Conservation (phyloP, 2,888 invertebrate species). For the Lepidochrysops patricia region DNA sequence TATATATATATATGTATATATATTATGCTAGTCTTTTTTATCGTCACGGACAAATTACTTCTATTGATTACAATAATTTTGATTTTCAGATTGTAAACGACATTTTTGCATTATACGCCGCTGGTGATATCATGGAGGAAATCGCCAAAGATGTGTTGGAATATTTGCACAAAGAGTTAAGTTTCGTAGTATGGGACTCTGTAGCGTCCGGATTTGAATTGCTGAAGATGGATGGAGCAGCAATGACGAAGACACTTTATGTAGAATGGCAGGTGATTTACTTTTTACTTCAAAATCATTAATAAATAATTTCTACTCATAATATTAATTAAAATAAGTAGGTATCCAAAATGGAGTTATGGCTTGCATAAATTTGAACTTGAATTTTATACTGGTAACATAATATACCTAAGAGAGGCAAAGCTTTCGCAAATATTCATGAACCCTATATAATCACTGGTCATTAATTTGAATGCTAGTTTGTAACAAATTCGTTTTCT, state of each 20-base stretch:
- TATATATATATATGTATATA: too few species aligned
- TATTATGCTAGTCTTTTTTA: too few species aligned
- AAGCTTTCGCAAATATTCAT: too few species aligned
- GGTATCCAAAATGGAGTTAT: too few species aligned
- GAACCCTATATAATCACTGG: background rate
- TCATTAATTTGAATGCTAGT: background rate
- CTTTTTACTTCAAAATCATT: too few species aligned
- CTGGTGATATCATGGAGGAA: constrained; percentile 42
- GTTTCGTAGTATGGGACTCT: constrained; percentile 51
- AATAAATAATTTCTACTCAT: too few species aligned
- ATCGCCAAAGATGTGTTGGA: constrained; percentile 45
- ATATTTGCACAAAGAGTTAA: constrained; percentile 47
- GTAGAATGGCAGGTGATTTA: constrained; percentile 61
- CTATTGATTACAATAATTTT: too few species aligned
- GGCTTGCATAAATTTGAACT: too few species aligned
- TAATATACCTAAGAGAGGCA: too few species aligned
- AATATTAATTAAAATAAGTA: too few species aligned
- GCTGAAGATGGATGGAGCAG: constrained; percentile 41
- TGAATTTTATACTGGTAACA: too few species aligned
- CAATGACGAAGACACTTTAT: constrained; percentile 45
- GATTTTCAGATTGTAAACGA: constrained; percentile 60
- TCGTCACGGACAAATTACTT: too few species aligned
- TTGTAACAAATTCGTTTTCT: background rate
- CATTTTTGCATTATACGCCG: constrained; percentile 52
- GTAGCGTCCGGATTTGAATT: constrained; percentile 47